phyloP scores from a whole-genome alignment of 2,888 invertebrate species.

The Callimorpha dominula region DNA sequence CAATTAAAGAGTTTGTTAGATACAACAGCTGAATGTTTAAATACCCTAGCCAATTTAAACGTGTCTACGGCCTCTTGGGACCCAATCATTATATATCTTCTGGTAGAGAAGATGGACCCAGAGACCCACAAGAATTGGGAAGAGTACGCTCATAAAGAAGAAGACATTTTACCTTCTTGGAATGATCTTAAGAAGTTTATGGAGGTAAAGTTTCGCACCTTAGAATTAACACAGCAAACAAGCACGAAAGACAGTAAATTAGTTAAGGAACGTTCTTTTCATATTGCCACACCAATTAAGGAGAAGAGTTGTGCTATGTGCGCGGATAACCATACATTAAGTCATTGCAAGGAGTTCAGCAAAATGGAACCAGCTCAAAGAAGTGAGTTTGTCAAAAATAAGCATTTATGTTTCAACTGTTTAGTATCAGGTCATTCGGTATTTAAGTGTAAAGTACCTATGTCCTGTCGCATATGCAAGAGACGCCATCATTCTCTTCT shows the following conservation, averaged over 20 bases:
- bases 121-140: conserved; percentile 24
- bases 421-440: conserved; percentile 42
- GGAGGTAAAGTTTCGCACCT: conserved; percentile 18
- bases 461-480: no score
- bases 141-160: conserved; percentile 15
- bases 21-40: conserved; percentile 16
- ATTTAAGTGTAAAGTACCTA: conserved; percentile 30
- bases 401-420: conserved; percentile 42
- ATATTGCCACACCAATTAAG: conserved; percentile 15
- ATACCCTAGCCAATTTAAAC: conserved; percentile 10
- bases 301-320: conserved; percentile 30
- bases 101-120: conserved; percentile 36
- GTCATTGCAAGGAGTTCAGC: conserved; percentile 44
- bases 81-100: conserved; percentile 29
- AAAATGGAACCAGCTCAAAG: conserved; percentile 33
- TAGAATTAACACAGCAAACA: conserved; percentile 11
- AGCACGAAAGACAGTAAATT: not conserved
- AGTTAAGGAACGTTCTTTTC: conserved; percentile 14
- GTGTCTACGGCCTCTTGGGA: conserved; percentile 22
- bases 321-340: conserved; percentile 36
- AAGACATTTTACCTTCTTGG: not conserved
- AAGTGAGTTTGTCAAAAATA: conserved; percentile 33
- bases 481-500: no score
- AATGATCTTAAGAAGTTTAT: conserved; percentile 18
- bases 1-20: no score